A percentile compares a stretch with the other conserved stretches of the same genome.
phyloP scores from a whole-genome alignment of 2,888 invertebrate species.

The Xanthia togata region DNA sequence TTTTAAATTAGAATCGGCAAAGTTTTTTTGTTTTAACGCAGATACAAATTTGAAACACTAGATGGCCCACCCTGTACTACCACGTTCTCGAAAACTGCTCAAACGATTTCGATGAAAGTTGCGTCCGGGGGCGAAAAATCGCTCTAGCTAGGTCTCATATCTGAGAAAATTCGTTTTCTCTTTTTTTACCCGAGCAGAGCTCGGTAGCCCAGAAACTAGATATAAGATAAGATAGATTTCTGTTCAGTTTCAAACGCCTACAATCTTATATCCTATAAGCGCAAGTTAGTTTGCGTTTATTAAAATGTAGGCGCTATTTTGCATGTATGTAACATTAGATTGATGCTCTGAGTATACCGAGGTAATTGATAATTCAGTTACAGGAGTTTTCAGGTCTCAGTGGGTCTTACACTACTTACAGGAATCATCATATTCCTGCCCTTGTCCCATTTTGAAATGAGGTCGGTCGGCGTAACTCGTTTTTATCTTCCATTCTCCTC shows the following conservation, averaged over 20 bases:
- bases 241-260: conserved; percentile 7
- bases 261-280: background rate
- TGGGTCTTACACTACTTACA: background rate
- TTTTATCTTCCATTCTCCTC: background rate
- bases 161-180: no score
- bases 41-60: no score
- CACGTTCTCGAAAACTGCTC: no score
- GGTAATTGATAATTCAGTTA: background rate
- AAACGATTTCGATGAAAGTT: no score
- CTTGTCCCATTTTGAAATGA: no score
- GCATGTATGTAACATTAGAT: background rate
- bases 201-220: no score
- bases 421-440: background rate
- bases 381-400: background rate
- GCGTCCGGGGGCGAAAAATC: no score
- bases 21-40: no score
- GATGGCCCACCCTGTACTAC: no score
- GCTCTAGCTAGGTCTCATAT: no score
- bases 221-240: background rate
- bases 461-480: background rate
- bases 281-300: background rate
- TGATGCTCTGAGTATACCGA: background rate
- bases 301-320: conserved; percentile 6
- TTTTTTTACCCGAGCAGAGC: no score
- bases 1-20: no score